Evolutionary conservation across 2,797 vertebrate genomes (phyloP).

Genomic region (Phataginus tetradactyla): DNA sequence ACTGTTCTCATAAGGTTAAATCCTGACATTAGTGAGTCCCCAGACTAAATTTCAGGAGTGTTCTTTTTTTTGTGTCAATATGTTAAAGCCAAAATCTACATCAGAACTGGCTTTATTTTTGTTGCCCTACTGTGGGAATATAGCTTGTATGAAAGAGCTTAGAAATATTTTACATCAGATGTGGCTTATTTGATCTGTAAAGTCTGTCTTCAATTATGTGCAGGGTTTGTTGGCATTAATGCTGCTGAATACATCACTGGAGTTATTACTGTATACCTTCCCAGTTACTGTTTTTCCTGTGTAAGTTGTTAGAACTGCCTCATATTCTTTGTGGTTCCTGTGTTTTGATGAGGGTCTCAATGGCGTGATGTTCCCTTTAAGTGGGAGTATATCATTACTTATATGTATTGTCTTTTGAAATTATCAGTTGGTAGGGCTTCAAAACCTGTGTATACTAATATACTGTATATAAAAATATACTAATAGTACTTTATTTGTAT

Average conservation of each 20-base stretch:
- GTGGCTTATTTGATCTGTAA: background rate
- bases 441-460: background rate
- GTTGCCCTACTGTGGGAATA: background rate
- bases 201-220: background rate
- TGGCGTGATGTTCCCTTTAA: background rate
- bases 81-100: background rate
- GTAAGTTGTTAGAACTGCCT: background rate
- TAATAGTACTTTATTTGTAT: background rate
- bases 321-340: background rate
- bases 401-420: background rate
- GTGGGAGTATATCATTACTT: background rate
- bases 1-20: background rate
- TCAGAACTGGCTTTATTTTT: background rate
- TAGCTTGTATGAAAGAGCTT: background rate
- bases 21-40: background rate
- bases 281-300: background rate
- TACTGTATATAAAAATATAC: background rate
- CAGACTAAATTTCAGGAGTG: background rate
- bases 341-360: conserved; percentile 8
- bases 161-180: background rate
- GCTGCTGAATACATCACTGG: background rate
- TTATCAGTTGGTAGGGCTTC: background rate
- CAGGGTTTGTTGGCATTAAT: conserved; percentile 21
- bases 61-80: background rate
- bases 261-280: background rate